Base-by-base conservation (phyloP, 64 coral and sea anemone genomes). In the Porites lutea region DNA sequence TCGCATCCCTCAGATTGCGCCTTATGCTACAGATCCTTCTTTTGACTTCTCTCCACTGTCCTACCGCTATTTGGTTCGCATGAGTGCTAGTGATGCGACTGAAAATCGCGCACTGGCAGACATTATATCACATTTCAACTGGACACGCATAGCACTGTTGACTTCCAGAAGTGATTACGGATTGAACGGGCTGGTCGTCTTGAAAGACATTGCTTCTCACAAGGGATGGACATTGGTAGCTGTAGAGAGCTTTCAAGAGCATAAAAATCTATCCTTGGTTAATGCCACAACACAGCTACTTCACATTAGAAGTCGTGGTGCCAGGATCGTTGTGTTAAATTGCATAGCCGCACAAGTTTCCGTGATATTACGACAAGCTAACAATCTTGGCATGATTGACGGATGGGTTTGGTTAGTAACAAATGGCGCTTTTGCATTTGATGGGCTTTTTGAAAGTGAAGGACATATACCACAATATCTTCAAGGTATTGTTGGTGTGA, bases 131-230 rank as follows among this genome's bases (percentile, higher is more conserved):
- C 81, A 96, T 72, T 96, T 96, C 44, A 93, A 87, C 59, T 96
- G 95, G 95, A 86, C 88, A 12, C 87, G 91, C 55, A 53, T 96
- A 50, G 95, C 91, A 19, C 23, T 96, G 8, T 84, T 96, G 16
- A 86, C 95, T 82, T 93, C 91, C 43, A 68, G 95, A 48, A 88
- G 68, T 68, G 95, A 93, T n/a, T 96, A 87, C 14, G 95, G 91
- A 19, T 63, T 96, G 6, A 93, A 96, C 16, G 91, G 95, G 13
- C 46, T 96, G 16, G 88, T 91, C 43, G 72, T 91, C 12, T 93
- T 96, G 19, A 96, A 93, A 62, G 95, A 96, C 48, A 96, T 96
- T 87, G 95, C 95, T 27, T 96, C 95, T 4, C 95, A 91, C 58
- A 93, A 93, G 60, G 91, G 95, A 12, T 96, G 95, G 95, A 59